These are phyloP conservation scores for Siderastrea siderea DNA, from an alignment of 92 coral and sea anemone species.

Conservation along the genomic window DNA sequence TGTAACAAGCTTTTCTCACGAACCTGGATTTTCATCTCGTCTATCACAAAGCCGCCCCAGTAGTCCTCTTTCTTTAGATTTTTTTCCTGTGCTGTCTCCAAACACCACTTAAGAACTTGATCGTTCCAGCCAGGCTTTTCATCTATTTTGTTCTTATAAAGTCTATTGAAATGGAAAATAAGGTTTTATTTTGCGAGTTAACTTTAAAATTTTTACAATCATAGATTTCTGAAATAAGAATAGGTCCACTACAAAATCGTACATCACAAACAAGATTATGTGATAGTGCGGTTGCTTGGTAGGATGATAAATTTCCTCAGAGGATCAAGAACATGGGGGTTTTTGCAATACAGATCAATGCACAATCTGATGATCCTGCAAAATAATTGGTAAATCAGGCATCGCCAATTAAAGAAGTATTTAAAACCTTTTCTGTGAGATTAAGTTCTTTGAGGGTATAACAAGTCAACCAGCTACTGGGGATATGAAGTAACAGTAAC, in stretches of 20 bases:
- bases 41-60: slow-evolving; percentile 55
- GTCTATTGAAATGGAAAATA: too few species aligned
- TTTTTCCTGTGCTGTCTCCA: slow-evolving; percentile 15
- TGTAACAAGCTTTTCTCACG: too few species aligned
- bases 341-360: slow-evolving; percentile 52
- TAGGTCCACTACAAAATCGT: too few species aligned
- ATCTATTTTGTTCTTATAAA: slow-evolving; percentile 45
- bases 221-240: too few species aligned
- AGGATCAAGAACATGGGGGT: slow-evolving; percentile 70
- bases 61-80: slow-evolving; percentile 33
- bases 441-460: too few species aligned
- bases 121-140: slow-evolving; percentile 56
- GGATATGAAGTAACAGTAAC: too few species aligned
- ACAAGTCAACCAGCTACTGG: too few species aligned
- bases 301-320: slow-evolving; percentile 39
- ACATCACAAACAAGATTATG: neutral
- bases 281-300: slow-evolving; percentile 66
- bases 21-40: slow-evolving; percentile 47
- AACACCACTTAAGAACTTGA: slow-evolving; percentile 34
- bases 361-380: slow-evolving; percentile 47
- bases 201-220: too few species aligned
- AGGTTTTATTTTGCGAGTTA: too few species aligned
- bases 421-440: too few species aligned
- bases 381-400: neutral
- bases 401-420: too few species aligned